phyloP scores from a whole-genome alignment of 2,888 invertebrate genomes.

The Lathronympha strigana region DNA sequence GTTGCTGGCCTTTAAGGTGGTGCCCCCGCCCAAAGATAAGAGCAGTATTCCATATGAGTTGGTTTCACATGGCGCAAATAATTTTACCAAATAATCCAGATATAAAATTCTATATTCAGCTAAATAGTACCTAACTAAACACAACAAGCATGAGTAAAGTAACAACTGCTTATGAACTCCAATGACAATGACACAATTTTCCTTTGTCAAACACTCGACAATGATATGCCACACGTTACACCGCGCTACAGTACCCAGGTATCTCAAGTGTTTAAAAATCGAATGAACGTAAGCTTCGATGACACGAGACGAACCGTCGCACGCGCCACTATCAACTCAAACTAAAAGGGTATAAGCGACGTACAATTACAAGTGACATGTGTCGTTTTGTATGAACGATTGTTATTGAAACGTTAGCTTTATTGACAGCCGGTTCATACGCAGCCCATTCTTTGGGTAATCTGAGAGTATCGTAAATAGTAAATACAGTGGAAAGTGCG shows the following conservation, averaged over 20 bases:
- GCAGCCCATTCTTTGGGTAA: slow-evolving; percentile 29
- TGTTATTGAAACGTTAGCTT: slow-evolving; percentile 54
- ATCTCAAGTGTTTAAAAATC: slow-evolving; percentile 20
- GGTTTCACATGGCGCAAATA: too few relatives aligned
- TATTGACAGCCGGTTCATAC: slow-evolving; percentile 31
- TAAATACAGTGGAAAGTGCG: slow-evolving; percentile 22
- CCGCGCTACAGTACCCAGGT: slow-evolving; percentile 30
- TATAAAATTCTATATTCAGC: too few relatives aligned
- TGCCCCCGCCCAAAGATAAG: too few relatives aligned
- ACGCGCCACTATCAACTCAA: slow-evolving; percentile 51
- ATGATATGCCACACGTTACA: slow-evolving; percentile 15
- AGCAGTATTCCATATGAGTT: too few relatives aligned
- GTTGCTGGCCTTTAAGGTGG: too few relatives aligned
- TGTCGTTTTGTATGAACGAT: background rate
- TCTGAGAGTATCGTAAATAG: slow-evolving; percentile 19
- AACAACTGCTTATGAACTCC: background rate
- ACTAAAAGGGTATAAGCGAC: slow-evolving; percentile 26
- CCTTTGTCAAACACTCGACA: slow-evolving; percentile 10
- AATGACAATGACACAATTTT: slow-evolving; percentile 5
- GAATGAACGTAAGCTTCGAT: slow-evolving; percentile 9
- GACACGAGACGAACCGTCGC: slow-evolving; percentile 46
- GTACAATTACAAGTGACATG: background rate
- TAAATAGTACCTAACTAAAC: background rate
- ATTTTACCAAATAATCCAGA: too few relatives aligned
- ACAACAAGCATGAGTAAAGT: background rate